These are phyloP conservation scores for Cataglyphis hispanica DNA, from an alignment of 1,140 invertebrate species.

Conservation along the genomic window DNA sequence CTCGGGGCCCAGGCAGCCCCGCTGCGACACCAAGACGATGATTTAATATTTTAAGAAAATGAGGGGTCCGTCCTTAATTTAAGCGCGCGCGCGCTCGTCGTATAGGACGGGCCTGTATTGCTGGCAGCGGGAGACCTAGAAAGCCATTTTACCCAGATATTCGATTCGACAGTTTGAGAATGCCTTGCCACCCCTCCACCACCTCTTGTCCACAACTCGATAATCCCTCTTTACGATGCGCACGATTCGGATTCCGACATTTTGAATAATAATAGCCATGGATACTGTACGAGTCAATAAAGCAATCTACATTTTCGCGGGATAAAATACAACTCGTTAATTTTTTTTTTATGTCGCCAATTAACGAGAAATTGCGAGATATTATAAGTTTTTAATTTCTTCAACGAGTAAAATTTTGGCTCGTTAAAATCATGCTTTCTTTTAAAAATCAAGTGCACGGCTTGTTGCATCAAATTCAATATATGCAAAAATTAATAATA, in stretches of 20 bases:
- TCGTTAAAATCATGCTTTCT: background rate
- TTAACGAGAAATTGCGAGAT: background rate
- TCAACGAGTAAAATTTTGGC: background rate
- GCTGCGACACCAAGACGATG: slow-evolving; percentile 85
- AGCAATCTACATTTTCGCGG: slow-evolving; percentile 14
- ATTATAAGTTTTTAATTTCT: background rate
- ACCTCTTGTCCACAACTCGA: slow-evolving; percentile 39
- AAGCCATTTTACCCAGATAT: slow-evolving; percentile 78
- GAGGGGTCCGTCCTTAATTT: slow-evolving; percentile 84
- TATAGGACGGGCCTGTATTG: slow-evolving; percentile 77
- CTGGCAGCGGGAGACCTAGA: slow-evolving; percentile 76
- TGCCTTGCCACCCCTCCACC: slow-evolving; percentile 18
- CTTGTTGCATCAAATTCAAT: background rate
- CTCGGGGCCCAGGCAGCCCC: slow-evolving; percentile 79
- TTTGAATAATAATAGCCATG: slow-evolving; percentile 54
- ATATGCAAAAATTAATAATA: background rate
- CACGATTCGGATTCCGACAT: slow-evolving; percentile 49
- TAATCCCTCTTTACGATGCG: slow-evolving; percentile 72
- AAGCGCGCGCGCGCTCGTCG: slow-evolving; percentile 72
- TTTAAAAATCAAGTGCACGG: background rate
- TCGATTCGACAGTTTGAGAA: slow-evolving; percentile 76
- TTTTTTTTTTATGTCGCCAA: slow-evolving; percentile 12
- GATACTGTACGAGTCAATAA: slow-evolving; percentile 38
- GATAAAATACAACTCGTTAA: background rate
- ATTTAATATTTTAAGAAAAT: slow-evolving; percentile 87